These are phyloP conservation scores for Hirundo rustica DNA, from an alignment of 2,797 vertebrate genomes.

Conservation along the genomic window DNA sequence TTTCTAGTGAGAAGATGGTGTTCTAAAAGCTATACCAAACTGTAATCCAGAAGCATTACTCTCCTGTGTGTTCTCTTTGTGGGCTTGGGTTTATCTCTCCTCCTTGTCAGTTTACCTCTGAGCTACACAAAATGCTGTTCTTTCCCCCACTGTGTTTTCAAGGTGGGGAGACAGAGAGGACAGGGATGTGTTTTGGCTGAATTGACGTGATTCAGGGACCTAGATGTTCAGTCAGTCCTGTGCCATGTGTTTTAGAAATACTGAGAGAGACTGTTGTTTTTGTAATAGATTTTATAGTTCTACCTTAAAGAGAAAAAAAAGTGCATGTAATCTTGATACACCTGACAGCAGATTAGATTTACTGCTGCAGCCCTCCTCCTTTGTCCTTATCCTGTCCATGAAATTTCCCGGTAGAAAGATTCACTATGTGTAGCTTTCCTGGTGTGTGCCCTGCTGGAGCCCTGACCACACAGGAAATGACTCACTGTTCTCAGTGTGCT, in stretches of 20 bases:
- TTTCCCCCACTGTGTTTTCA: neutral
- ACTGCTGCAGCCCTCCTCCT: neutral
- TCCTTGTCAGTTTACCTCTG: neutral
- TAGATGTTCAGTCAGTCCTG: neutral
- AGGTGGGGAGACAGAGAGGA: neutral
- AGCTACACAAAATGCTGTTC: neutral
- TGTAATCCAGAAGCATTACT: neutral
- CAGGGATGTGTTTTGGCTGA: neutral
- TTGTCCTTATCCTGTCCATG: neutral
- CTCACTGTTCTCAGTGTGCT: neutral
- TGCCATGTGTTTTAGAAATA: neutral
- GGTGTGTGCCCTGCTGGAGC: fast-evolving
- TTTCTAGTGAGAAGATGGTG: neutral
- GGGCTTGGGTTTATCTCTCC: neutral
- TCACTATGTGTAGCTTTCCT: neutral
- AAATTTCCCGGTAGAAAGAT: neutral
- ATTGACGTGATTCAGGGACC: neutral
- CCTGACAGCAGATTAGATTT: neutral
- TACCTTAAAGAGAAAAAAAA: neutral
- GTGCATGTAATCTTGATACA: neutral
- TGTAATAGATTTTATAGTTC: neutral
- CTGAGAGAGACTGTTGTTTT: neutral
- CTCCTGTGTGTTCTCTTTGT: neutral
- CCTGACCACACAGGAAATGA: neutral
- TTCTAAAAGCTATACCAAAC: neutral